Evolutionary conservation across 2,113 vertebrate species (phyloP).

Genomic region (Dasyprocta punctata): DNA sequence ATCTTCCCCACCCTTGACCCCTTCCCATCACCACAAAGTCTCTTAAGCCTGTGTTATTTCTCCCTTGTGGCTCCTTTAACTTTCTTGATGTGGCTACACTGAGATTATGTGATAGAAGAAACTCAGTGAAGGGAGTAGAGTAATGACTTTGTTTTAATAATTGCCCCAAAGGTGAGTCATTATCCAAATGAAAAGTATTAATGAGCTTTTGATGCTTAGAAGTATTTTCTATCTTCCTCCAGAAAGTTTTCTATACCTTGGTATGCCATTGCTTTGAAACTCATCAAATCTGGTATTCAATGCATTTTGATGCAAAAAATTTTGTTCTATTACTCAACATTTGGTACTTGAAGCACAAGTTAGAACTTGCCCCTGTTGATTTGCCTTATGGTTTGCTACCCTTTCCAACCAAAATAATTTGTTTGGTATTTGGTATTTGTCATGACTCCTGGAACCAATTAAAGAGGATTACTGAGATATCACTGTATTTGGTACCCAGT

Average conservation of each 20-base stretch:
- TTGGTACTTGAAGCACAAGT: neutral
- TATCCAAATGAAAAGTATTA: neutral
- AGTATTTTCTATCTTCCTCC: neutral
- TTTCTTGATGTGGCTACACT: neutral
- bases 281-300: neutral
- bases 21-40: neutral
- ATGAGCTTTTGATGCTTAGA: neutral
- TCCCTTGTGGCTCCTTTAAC: neutral
- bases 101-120: neutral
- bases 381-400: neutral
- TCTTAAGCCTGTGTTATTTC: neutral
- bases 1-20: neutral
- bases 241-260: neutral
- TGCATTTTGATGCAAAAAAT: neutral
- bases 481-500: neutral
- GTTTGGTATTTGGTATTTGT: neutral
- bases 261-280: neutral
- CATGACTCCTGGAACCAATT: neutral
- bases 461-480: neutral
- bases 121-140: neutral
- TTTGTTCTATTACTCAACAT: neutral
- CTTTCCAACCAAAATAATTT: neutral
- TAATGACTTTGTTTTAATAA: neutral
- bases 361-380: neutral
- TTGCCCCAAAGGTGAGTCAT: neutral